Evolutionary conservation across 2,797 vertebrate species (phyloP).

Genomic region (Adelosebastes latens): DNA sequence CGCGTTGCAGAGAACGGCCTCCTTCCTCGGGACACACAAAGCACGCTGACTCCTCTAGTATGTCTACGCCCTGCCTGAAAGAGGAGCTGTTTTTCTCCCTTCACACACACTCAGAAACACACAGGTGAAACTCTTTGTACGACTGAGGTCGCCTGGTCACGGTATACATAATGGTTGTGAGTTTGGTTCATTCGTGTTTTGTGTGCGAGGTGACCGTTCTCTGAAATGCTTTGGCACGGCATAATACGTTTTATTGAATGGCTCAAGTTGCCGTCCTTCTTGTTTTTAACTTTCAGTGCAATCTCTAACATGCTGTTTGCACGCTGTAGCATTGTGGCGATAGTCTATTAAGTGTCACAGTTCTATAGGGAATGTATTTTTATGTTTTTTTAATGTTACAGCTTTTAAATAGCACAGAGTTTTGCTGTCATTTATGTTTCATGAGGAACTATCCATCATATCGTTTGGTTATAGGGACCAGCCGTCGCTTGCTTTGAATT

Average conservation of each 20-base stretch:
- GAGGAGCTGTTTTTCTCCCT: neutral
- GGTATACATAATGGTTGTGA: neutral
- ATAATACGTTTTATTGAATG: neutral
- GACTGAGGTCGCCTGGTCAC: neutral
- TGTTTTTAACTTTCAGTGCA: neutral
- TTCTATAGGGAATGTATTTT: neutral
- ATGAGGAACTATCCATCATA: neutral
- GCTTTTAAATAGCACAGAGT: neutral
- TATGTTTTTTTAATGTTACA: neutral
- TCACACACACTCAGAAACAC: neutral
- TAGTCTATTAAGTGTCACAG: neutral
- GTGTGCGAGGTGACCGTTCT: neutral
- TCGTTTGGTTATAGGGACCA: neutral
- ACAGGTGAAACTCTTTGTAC: neutral
- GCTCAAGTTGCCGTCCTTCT: neutral
- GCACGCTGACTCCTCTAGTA: constrained; percentile 4
- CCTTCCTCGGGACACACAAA: neutral
- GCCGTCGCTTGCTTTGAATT: neutral
- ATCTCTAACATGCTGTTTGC: neutral
- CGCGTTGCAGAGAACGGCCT: neutral
- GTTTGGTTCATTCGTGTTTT: neutral
- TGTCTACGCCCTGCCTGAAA: neutral
- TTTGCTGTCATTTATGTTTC: neutral
- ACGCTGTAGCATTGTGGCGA: too few relatives aligned
- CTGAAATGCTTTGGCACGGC: neutral